Base-by-base conservation (phyloP, 1,140 invertebrate genomes). In the Drosophila ironensis region DNA sequence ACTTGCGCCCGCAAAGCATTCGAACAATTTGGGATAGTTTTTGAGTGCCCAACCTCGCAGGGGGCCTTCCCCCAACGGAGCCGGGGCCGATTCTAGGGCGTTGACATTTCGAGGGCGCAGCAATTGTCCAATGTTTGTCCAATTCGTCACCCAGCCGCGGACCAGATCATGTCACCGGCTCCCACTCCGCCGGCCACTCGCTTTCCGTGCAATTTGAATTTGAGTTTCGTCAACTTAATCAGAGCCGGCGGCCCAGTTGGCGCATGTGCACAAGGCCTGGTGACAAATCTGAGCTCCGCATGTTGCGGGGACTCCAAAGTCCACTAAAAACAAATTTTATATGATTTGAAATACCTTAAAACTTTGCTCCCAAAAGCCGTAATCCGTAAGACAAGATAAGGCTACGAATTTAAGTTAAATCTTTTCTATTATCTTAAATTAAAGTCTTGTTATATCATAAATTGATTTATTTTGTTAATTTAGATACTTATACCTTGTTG, bases 61-160 rank as follows among this genome's bases (percentile, higher is more conserved):
- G 57, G 57, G 57, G 38, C 28, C 40, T 37, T 41, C 50, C 35
- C 40, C 52, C 1, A 5, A 12, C 14, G 11, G 27, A 35, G 57
- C 38, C 35, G 57, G 20, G 44, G n/a, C 38, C 41, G 35, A 41
- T 54, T 46, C 67, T 48, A 84, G 80, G 78, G 78, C 78, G 80
- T 84, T 84, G 78, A 84, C 78, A 86, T 84, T 84, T 78, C 70
- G 78, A 84, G 78, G 78, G 78, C 78, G 72, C 72, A 73, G 68
- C 67, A 59, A 52, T 59, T 74, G 73, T 73, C 70, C 56, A 78
- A 51, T 72, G 74, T 68, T 68, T 72, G 61, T 77, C 54, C 61
- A 74, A 71, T 71, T 72, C 67, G 54, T 71, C 69, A 71, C 68
- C 47, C 69, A 72, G 48, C 48, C 54, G 40, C 40, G 41, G 68